Evolutionary conservation across 2,888 invertebrate genomes (phyloP).

Genomic region (Campaea margaritaria): DNA sequence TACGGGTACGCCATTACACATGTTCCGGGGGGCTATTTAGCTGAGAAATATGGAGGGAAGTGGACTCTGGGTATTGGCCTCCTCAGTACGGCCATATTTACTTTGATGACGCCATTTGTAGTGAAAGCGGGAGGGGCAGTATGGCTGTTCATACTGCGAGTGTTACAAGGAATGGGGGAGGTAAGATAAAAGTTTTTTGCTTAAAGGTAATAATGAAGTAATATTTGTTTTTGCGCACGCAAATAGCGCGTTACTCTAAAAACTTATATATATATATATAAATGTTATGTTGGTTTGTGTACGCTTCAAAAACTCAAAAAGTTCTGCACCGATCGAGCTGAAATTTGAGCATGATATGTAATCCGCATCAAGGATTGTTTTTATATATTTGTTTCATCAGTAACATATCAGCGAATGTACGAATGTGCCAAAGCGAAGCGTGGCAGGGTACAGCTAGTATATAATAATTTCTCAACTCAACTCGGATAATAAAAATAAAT

Average conservation of each 20-base stretch:
- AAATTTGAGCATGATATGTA: no score
- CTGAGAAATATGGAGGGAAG: constrained; percentile 94
- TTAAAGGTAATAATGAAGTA: no score
- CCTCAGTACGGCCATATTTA: constrained; percentile 92
- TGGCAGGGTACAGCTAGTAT: no score
- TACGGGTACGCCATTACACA: constrained; percentile 95
- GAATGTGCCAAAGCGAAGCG: no score
- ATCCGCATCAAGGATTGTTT: no score
- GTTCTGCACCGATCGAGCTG: no score
- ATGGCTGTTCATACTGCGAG: constrained; percentile 84
- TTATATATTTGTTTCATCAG: no score
- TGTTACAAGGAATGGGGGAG: constrained; percentile 93
- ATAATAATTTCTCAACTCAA: neutral
- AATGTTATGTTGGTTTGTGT: no score
- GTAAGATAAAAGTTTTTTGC: constrained; percentile 60
- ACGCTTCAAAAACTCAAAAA: neutral
- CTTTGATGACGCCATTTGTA: constrained; percentile 91
- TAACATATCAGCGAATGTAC: no score
- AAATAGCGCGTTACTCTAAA: no score
- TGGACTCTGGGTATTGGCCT: constrained; percentile 93
- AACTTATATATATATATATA: no score
- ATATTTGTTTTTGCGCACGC: no score
- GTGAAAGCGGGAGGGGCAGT: constrained; percentile 86
- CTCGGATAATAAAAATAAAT: neutral
- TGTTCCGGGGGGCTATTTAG: constrained; percentile 92